Conservation (phyloP, 2,113 vertebrate species). For the Pterocles orientalis region DNA sequence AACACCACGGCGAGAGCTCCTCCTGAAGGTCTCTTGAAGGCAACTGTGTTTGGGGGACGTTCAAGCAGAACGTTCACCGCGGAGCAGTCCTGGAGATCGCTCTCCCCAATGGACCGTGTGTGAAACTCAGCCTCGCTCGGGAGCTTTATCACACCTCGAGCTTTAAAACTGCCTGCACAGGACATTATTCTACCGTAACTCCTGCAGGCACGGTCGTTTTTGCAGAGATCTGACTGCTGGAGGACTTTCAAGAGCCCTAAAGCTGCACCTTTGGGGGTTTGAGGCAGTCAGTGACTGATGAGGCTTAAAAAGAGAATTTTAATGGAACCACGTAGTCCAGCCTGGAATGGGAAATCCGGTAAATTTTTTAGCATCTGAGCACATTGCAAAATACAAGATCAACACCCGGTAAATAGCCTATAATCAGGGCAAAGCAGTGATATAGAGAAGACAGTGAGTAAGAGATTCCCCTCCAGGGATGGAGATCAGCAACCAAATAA, state of each 20-base stretch:
- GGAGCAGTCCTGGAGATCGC: background rate
- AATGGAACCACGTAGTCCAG: rapidly evolving
- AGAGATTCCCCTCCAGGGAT: background rate
- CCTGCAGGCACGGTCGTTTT: background rate
- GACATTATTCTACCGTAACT: background rate
- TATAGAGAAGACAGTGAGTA: background rate
- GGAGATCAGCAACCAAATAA: background rate
- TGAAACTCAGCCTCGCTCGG: rapidly evolving
- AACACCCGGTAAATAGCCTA: background rate
- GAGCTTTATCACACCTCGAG: background rate
- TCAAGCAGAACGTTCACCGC: background rate
- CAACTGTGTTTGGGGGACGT: background rate
- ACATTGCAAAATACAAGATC: background rate
- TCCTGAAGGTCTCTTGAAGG: background rate
- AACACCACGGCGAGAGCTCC: background rate
- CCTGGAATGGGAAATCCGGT: background rate
- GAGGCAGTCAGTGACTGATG: background rate
- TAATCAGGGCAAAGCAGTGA: background rate
- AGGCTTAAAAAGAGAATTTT: background rate
- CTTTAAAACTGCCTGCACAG: background rate
- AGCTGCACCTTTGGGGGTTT: background rate
- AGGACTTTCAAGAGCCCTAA: background rate
- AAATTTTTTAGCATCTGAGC: background rate
- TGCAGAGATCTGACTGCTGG: background rate
- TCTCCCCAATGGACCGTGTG: rapidly evolving